Evolutionary conservation across 2,113 vertebrate genomes (phyloP).

Genomic region (human): GRCh38 chr1:120641001-120641500

Average conservation of each 20-base stretch:
- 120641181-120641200: neutral
- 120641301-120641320: neutral
- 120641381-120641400: neutral
- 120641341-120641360: neutral
- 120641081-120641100: neutral
- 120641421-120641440: neutral
- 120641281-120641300: neutral
- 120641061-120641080: neutral
- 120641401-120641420: neutral
- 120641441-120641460: neutral
- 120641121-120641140: neutral
- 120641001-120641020: neutral
- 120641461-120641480: neutral
- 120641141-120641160: neutral
- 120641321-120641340: neutral
- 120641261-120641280: neutral
- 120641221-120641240: neutral
- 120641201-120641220: neutral
- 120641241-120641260: neutral
- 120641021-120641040: neutral
- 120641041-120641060: neutral
- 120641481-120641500: neutral
- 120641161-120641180: neutral
- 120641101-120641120: neutral
- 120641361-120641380: neutral